Conservation (phyloP, 2,888 invertebrate species). For the Diplazon laetatorius region DNA sequence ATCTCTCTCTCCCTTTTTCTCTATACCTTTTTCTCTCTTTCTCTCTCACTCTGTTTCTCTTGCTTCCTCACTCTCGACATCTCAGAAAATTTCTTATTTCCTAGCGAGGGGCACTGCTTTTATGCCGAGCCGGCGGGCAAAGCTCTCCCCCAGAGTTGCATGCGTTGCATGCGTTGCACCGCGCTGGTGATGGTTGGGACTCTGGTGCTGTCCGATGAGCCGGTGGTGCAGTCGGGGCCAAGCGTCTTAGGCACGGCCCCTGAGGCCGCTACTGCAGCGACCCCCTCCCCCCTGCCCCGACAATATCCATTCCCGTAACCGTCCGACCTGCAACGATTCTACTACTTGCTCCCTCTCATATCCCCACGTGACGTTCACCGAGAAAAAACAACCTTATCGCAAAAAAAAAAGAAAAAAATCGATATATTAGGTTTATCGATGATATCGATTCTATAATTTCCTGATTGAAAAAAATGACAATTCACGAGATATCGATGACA, state of each 20-base stretch:
- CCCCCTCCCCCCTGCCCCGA: no score
- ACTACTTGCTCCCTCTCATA: background rate
- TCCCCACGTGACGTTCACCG: slow-evolving; percentile 45
- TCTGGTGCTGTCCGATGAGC: background rate
- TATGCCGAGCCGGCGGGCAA: slow-evolving; percentile 39
- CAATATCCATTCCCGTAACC: slow-evolving; percentile 26
- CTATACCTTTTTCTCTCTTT: slow-evolving; percentile 29
- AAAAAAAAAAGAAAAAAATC: no score
- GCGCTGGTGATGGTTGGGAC: background rate
- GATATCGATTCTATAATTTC: no score
- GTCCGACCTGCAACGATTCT: slow-evolving; percentile 27
- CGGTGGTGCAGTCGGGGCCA: slow-evolving; percentile 7
- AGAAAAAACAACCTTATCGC: no score
- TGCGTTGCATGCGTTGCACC: slow-evolving; percentile 23
- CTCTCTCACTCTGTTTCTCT: slow-evolving; percentile 62
- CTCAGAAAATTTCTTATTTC: slow-evolving; percentile 82
- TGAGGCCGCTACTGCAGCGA: slow-evolving; percentile 16
- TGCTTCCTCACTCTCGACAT: slow-evolving; percentile 72
- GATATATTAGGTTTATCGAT: no score
- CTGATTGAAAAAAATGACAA: no score
- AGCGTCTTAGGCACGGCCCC: slow-evolving; percentile 30
- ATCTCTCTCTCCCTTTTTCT: slow-evolving; percentile 34
- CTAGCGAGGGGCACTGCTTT: slow-evolving; percentile 74
- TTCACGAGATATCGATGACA: no score
- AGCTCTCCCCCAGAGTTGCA: slow-evolving; percentile 43